Conservation (phyloP, 2,888 invertebrate species). For the Sympetrum striolatum region DNA sequence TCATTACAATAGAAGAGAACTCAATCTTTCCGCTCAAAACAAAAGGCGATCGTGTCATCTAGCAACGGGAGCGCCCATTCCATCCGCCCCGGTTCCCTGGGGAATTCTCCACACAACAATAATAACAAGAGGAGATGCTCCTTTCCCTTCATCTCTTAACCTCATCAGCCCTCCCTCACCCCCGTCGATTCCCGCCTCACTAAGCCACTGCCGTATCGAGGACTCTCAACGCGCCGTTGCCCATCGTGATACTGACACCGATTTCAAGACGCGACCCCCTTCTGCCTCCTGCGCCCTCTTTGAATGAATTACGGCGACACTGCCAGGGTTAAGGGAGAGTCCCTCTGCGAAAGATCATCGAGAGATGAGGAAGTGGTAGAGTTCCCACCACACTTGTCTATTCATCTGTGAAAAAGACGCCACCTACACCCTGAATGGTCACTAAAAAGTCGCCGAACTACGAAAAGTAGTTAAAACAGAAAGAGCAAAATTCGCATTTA, state of each 20-base stretch:
- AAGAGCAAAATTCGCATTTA: too few relatives aligned
- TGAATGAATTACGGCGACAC: neutral
- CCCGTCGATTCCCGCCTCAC: neutral
- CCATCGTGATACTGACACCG: neutral
- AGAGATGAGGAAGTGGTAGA: too few relatives aligned
- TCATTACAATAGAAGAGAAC: neutral
- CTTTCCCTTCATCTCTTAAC: neutral
- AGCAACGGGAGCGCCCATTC: neutral
- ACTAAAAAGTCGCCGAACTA: too few relatives aligned
- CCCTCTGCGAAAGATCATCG: too few relatives aligned
- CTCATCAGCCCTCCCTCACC: neutral
- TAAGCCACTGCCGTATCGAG: neutral
- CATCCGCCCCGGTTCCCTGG: neutral
- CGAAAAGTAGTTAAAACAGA: too few relatives aligned
- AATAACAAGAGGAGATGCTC: neutral
- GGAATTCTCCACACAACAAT: neutral
- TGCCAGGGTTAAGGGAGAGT: neutral
- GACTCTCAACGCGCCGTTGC: slow-evolving; percentile 1
- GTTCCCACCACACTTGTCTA: too few relatives aligned
- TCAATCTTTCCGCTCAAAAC: neutral
- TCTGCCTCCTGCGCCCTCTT: neutral
- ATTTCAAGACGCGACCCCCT: neutral
- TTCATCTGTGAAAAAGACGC: too few relatives aligned
- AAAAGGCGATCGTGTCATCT: neutral
- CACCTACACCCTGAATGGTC: too few relatives aligned